Evolutionary conservation across 2,797 vertebrate genomes (phyloP), one percentile per base, ranked within the genome.

Genomic region (Fistularia commersonii): DNA sequence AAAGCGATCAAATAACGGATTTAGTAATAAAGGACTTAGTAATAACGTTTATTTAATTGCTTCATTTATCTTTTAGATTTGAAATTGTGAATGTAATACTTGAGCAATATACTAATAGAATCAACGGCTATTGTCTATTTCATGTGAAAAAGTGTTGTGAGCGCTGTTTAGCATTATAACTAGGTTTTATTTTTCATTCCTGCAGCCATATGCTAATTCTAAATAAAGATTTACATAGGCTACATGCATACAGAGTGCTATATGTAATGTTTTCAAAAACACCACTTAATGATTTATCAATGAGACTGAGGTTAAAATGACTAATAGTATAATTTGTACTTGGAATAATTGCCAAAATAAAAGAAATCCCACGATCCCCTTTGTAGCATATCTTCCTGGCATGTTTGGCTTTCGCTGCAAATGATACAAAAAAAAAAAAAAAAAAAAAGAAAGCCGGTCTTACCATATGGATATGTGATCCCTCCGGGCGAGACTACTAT

Each of bases 21-120:
- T 77, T 71, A 72, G 68, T 58, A 70, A 74, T 54, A 15, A 49
- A 32, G 47, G 8, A 39, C 32, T 39, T 49, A 7, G 38, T 7
- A 15, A n/a, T 3, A 42, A 2, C 40, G 69, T 76, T 68, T 37
- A 64, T 77, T 69, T 52, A 57, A 69, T 78, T 79, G 64, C 71
- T 80, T 81, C 76, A 77, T 83, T 78, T 74, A 72, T 74, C 52
- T 54, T 36, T 65, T 69, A 67, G 50, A 77, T 57, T 67, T 75
- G 32, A 68, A 75, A 62, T 82, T 74, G 76, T 84, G 73, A 85
- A 83, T 82, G 75, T 86, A 67, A 68, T 68, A 62, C 63, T 70
- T 41, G 51, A 84, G 79, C 81, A 77, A 86, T 77, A 84, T 77
- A 79, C 77, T 72, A 77, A 74, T 40, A 76, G 47, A 71, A 66